These are phyloP conservation scores for Acanthochromis polyacanthus DNA, from an alignment of 2,113 vertebrate species.

Conservation along the genomic window DNA sequence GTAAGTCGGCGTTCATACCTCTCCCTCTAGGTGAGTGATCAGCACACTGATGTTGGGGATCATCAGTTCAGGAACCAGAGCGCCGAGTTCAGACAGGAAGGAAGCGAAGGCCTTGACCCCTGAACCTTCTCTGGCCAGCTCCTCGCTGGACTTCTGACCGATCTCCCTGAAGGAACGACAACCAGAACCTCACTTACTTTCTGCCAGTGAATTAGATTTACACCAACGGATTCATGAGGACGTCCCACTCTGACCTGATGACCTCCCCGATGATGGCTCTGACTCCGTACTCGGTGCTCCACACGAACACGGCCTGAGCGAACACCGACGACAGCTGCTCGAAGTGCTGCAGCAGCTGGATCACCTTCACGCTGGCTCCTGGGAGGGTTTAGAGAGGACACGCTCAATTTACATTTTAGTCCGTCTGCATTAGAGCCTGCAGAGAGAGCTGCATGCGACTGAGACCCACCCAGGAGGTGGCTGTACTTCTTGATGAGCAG, in stretches of 20 bases:
- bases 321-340: conserved; percentile 92
- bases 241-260: conserved; percentile 86
- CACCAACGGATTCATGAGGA: background rate
- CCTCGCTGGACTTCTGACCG: conserved; percentile 91
- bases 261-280: conserved; percentile 94
- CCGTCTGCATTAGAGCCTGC: background rate
- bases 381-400: background rate
- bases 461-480: conserved; percentile 90
- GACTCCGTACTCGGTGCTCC: conserved; percentile 92
- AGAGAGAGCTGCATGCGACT: background rate
- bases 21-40: conserved; percentile 91
- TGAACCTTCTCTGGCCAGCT: conserved; percentile 87
- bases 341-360: conserved; percentile 94
- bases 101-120: conserved; percentile 89
- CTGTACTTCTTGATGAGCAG: conserved; percentile 90
- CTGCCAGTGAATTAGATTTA: background rate
- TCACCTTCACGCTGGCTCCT: conserved; percentile 94
- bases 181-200: background rate
- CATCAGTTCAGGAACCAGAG: conserved; percentile 87
- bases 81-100: conserved; percentile 91
- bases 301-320: conserved; percentile 90
- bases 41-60: conserved; percentile 93
- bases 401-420: background rate
- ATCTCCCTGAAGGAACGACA: conserved; percentile 87
- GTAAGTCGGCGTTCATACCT: conserved; percentile 82